A percentile compares a stretch with the other conserved stretches of the same genome.
Conservation (phyloP, 1,140 invertebrate species). For the Drosophila nebulosa region DNA sequence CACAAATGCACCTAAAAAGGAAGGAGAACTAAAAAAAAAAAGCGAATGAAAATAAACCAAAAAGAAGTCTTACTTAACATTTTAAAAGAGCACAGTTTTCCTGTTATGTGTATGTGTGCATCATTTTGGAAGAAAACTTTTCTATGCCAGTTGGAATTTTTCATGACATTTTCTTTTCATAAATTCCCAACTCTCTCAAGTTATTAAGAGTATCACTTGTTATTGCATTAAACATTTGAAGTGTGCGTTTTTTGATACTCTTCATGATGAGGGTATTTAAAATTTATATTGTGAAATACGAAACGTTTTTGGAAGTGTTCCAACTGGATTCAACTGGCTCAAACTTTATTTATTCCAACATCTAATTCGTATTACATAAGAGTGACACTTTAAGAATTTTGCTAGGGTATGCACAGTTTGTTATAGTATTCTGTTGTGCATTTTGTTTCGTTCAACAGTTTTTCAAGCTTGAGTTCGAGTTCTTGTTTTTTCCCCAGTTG, state of each 20-base stretch:
- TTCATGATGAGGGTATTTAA: neutral
- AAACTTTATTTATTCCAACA: too few species aligned
- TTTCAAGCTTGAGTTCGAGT: conserved; percentile 30
- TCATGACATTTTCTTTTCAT: neutral
- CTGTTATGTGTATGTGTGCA: neutral
- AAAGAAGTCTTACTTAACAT: neutral
- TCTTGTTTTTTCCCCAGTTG: conserved; percentile 47
- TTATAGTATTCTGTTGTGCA: conserved; percentile 24
- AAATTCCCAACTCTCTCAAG: neutral
- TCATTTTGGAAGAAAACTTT: neutral
- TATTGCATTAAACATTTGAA: neutral
- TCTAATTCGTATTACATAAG: too few species aligned
- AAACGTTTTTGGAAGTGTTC: too few species aligned
- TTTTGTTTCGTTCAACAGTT: neutral
- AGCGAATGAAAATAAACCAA: neutral
- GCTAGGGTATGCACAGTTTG: neutral
- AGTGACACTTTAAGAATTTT: too few species aligned
- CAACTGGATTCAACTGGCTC: too few species aligned
- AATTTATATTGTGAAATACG: too few species aligned
- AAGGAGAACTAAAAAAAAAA: neutral
- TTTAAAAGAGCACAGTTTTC: neutral
- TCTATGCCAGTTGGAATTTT: neutral
- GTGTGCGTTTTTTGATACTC: neutral
- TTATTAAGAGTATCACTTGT: neutral
- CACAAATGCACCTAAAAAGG: neutral